Conservation (phyloP, 2,888 invertebrate species). For the Aphidoletes aphidimyza region DNA sequence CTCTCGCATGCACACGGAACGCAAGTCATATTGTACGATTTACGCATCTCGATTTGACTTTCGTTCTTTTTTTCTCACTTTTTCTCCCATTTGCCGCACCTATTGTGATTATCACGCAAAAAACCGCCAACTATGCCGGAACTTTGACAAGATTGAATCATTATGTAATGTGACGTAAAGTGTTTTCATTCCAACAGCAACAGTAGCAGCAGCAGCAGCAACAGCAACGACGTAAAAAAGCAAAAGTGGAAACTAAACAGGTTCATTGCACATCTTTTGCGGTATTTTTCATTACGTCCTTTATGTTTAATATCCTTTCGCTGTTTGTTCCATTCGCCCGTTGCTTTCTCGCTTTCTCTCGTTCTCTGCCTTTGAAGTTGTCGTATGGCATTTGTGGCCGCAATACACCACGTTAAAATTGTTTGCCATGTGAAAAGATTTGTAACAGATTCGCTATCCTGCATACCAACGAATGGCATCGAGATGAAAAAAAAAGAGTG, state of each 20-base stretch:
- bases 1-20: no score
- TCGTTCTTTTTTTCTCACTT: no score
- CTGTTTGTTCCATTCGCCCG: neutral
- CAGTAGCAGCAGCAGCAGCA: neutral
- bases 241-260: neutral
- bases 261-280: slow-evolving; percentile 13
- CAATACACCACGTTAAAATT: neutral
- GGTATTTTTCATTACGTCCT: slow-evolving; percentile 15
- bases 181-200: neutral
- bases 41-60: no score
- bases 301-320: neutral
- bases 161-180: slow-evolving; percentile 33
- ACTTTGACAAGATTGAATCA: slow-evolving; percentile 11
- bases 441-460: neutral
- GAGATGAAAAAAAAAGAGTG: slow-evolving; percentile 12
- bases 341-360: neutral
- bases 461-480: neutral
- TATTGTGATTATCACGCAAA: no score
- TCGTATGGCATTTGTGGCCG: neutral
- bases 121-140: no score
- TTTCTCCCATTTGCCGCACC: no score
- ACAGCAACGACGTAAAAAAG: neutral
- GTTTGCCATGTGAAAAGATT: slow-evolving; percentile 10
- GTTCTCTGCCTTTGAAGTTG: neutral
- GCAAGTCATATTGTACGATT: no score